phyloP scores from a whole-genome alignment of 2,797 vertebrate genomes.

The Lindbergichthys nudifrons region DNA sequence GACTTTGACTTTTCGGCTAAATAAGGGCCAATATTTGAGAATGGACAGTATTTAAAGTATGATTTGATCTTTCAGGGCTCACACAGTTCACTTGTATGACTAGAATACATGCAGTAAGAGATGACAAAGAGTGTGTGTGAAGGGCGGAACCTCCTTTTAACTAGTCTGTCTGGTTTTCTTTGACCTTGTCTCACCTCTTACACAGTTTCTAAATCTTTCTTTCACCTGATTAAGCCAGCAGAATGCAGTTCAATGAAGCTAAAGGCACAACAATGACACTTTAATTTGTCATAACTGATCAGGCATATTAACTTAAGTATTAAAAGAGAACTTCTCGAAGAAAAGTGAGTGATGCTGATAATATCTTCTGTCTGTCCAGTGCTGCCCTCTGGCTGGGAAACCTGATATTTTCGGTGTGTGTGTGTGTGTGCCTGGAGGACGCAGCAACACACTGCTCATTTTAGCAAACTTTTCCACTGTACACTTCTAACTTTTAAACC shows the following conservation, averaged over 20 bases:
- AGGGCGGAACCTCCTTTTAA: constrained; percentile 61
- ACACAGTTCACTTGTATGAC: constrained; percentile 8
- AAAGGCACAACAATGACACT: neutral
- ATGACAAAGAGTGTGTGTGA: constrained; percentile 12
- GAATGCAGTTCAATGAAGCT: constrained; percentile 23
- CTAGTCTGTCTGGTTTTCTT: constrained; percentile 69
- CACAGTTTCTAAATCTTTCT: neutral
- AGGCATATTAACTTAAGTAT: constrained; percentile 8
- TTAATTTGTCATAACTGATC: neutral
- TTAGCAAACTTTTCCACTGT: constrained; percentile 26
- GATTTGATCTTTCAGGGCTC: constrained; percentile 14
- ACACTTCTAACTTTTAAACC: constrained; percentile 21
- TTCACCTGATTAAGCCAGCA: neutral
- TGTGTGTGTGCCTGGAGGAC: constrained; percentile 6
- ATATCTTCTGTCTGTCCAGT: constrained; percentile 33
- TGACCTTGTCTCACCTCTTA: constrained; percentile 24
- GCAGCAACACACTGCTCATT: constrained; percentile 6
- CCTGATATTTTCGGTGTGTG: neutral
- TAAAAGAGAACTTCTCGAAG: constrained; percentile 9
- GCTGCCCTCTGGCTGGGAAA: constrained; percentile 70
- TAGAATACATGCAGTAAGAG: constrained; percentile 4
- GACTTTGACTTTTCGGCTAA: neutral
- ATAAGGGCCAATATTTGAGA: neutral
- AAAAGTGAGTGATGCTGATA: neutral
- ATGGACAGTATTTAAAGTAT: neutral